Evolutionary conservation across 1,140 invertebrate genomes (phyloP).

Genomic region (Cylas formicarius): DNA sequence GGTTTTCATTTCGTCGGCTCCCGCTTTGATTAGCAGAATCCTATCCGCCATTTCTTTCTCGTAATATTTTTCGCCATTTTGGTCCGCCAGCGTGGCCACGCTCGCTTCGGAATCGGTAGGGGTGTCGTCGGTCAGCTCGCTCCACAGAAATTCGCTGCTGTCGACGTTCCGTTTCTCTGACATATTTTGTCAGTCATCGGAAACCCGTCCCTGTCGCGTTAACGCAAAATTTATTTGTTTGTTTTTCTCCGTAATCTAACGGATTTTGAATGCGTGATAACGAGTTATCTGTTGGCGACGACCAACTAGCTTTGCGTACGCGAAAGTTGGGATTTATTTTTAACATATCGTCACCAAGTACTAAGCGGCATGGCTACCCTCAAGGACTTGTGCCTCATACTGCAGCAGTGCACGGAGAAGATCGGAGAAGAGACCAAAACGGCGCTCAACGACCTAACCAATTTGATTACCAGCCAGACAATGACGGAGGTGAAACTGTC

Average conservation of each 20-base stretch:
- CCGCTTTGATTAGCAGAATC: conserved; percentile 16
- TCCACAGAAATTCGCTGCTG: conserved; percentile 12
- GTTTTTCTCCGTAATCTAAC: no score
- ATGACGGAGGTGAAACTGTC: conserved; percentile 11
- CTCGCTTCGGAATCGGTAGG: conserved; percentile 5
- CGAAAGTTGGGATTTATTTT: no score
- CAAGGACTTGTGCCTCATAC: conserved; percentile 19
- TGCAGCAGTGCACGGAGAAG: conserved; percentile 21
- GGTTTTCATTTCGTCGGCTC: conserved; percentile 15
- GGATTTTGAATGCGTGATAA: no score
- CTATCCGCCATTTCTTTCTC: conserved; percentile 8
- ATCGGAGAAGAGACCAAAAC: conserved; percentile 19
- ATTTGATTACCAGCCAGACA: conserved; percentile 9
- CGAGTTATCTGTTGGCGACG: no score
- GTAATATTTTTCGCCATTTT: conserved; percentile 2
- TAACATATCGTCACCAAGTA: no score
- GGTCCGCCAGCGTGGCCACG: background rate
- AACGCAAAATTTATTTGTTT: no score
- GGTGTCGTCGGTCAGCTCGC: conserved; percentile 10
- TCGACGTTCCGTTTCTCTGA: conserved; percentile 7
- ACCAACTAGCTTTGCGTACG: no score
- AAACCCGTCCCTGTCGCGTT: no score
- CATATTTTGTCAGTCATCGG: no score
- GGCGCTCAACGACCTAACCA: conserved; percentile 17
- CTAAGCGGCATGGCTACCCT: no score